Conservation (phyloP, 2,797 vertebrate genomes). For the Hirundo rustica region DNA sequence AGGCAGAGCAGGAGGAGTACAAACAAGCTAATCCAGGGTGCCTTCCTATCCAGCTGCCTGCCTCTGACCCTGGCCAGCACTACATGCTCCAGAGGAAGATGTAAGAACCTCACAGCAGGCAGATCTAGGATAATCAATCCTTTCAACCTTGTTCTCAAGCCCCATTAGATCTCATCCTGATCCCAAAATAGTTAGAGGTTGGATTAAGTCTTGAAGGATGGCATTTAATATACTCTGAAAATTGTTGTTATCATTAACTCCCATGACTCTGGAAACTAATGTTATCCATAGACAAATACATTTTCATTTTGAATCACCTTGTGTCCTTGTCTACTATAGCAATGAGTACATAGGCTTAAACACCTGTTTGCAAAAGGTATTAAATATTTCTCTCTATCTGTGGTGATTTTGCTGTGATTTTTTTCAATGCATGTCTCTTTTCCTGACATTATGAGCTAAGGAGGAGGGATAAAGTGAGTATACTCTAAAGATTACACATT, state of each 20-base stretch:
- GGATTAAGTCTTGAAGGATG: conserved; percentile 46
- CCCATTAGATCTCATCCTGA: conserved; percentile 40
- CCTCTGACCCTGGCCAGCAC: conserved; percentile 30
- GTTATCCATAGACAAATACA: conserved; percentile 7
- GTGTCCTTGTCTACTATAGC: conserved; percentile 28
- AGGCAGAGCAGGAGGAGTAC: conserved; percentile 22
- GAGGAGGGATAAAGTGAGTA: neutral
- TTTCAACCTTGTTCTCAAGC: conserved; percentile 56
- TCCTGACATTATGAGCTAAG: conserved; percentile 1
- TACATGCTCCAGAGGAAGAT: conserved; percentile 35
- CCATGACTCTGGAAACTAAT: conserved; percentile 1
- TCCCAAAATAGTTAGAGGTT: conserved; percentile 48
- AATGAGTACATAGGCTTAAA: neutral
- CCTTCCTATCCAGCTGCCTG: conserved; percentile 9
- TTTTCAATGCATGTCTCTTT: neutral
- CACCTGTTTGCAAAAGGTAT: conserved; percentile 7
- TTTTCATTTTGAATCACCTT: conserved; percentile 38
- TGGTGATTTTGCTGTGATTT: neutral
- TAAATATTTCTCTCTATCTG: neutral
- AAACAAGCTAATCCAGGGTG: conserved; percentile 52
- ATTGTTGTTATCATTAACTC: conserved; percentile 45
- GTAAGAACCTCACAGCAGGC: conserved; percentile 49
- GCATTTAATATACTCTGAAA: conserved; percentile 49
- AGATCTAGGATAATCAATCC: conserved; percentile 45
- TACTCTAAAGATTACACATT: neutral